A percentile compares a stretch with the other conserved stretches of the same genome.
Conservation (phyloP, 2,797 vertebrate species). For the Choloepus didactylus region DNA sequence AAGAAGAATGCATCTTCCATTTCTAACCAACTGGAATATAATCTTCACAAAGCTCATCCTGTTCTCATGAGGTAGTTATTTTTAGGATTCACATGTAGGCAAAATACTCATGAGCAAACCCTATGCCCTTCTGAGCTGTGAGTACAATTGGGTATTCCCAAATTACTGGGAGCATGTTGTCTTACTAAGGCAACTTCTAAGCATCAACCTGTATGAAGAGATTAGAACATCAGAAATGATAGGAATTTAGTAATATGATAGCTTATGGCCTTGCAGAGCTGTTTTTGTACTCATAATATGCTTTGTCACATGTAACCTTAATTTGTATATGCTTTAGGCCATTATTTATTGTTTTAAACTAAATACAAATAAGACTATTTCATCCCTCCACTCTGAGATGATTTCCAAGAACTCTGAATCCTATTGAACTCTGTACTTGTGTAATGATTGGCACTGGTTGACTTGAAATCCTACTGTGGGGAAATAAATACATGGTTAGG, state of each 20-base stretch:
- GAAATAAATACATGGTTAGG: neutral
- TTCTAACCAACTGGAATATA: conserved; percentile 62
- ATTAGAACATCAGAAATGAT: conserved; percentile 42
- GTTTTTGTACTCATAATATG: conserved; percentile 52
- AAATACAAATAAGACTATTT: neutral
- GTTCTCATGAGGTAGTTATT: conserved; percentile 61
- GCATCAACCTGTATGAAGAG: conserved; percentile 27
- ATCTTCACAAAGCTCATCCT: conserved; percentile 65
- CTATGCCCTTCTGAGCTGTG: conserved; percentile 7
- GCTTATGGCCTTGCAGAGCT: conserved; percentile 20
- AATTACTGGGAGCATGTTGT: neutral
- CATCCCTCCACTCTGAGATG: neutral
- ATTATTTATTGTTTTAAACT: conserved; percentile 62
- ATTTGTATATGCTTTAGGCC: conserved; percentile 19
- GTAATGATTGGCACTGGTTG: neutral
- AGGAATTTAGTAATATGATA: conserved; percentile 42
- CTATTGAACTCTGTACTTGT: neutral
- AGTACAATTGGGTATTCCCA: neutral
- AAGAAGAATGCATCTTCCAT: conserved; percentile 42
- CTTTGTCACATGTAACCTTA: conserved; percentile 32
- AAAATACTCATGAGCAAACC: conserved; percentile 66
- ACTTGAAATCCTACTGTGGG: conserved; percentile 2
- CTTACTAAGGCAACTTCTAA: conserved; percentile 16
- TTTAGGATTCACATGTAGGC: conserved; percentile 72
- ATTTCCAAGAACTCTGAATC: conserved; percentile 20